phyloP scores from a whole-genome alignment of 2,113 vertebrate genomes.

The Dipodomys stephensi region DNA sequence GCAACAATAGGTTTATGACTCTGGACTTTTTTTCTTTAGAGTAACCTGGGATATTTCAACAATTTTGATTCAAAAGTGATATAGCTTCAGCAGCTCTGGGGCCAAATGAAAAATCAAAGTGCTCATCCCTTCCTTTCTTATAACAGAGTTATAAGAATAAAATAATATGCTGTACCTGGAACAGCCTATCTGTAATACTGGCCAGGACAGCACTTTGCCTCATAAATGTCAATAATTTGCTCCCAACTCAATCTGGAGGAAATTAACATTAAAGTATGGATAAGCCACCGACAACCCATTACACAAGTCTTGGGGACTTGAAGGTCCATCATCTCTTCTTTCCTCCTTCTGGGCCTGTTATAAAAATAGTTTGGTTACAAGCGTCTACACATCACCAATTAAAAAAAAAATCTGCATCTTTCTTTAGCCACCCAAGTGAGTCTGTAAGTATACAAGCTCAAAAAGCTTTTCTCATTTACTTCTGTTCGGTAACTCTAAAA shows the following conservation, averaged over 20 bases:
- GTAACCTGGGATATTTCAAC: fast-evolving
- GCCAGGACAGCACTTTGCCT: slow-evolving; percentile 8
- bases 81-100: neutral
- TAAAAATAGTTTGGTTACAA: slow-evolving; percentile 72
- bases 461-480: slow-evolving; percentile 78
- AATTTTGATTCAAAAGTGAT: neutral
- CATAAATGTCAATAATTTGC: neutral
- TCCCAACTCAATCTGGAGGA: neutral
- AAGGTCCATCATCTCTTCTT: slow-evolving; percentile 23
- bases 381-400: slow-evolving; percentile 66
- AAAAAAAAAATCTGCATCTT: slow-evolving; percentile 50
- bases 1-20: neutral
- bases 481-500: slow-evolving; percentile 66
- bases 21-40: neutral
- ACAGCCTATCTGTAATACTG: neutral
- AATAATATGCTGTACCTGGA: neutral
- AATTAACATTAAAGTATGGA: slow-evolving; percentile 51
- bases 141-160: neutral
- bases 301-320: neutral
- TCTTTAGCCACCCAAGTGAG: slow-evolving; percentile 52
- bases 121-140: slow-evolving; percentile 42
- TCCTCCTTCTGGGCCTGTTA: slow-evolving; percentile 8
- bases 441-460: slow-evolving; percentile 71
- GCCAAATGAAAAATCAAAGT: fast-evolving
- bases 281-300: slow-evolving; percentile 6